Conservation (phyloP, 2,113 vertebrate genomes). For the Podarcis raffonei region DNA sequence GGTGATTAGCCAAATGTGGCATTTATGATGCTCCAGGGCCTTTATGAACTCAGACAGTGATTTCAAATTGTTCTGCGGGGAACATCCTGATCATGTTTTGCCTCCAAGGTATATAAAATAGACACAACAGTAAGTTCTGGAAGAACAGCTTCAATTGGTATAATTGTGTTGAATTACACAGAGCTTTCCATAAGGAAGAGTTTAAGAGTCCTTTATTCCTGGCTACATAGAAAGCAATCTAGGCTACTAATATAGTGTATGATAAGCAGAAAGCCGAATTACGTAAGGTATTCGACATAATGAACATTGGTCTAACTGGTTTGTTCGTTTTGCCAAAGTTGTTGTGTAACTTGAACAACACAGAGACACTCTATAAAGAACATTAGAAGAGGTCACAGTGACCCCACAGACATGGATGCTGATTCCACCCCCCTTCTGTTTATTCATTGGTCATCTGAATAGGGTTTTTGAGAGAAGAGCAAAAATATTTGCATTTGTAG, state of each 20-base stretch:
- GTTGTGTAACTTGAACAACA: no score
- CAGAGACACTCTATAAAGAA: neutral
- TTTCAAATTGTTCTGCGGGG: neutral
- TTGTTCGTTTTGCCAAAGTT: no score
- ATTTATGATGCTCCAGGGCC: neutral
- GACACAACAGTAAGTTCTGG: neutral
- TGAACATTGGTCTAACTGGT: neutral
- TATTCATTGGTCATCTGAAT: neutral
- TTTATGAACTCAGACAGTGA: slow-evolving; percentile 14
- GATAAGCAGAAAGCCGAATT: neutral
- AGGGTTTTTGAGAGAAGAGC: neutral
- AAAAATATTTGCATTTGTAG: neutral
- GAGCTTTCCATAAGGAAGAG: neutral
- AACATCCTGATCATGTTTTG: neutral
- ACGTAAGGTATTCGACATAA: neutral
- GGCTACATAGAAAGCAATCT: neutral
- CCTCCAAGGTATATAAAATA: neutral
- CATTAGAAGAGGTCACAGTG: neutral
- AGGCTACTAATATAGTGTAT: neutral
- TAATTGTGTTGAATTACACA: neutral
- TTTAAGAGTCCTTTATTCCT: neutral
- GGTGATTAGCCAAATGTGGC: neutral
- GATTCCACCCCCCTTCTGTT: neutral
- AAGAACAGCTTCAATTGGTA: neutral
- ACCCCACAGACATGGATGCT: no score